Evolutionary conservation across 2,888 invertebrate genomes (phyloP).

Genomic region (Drosophila formosana): DNA sequence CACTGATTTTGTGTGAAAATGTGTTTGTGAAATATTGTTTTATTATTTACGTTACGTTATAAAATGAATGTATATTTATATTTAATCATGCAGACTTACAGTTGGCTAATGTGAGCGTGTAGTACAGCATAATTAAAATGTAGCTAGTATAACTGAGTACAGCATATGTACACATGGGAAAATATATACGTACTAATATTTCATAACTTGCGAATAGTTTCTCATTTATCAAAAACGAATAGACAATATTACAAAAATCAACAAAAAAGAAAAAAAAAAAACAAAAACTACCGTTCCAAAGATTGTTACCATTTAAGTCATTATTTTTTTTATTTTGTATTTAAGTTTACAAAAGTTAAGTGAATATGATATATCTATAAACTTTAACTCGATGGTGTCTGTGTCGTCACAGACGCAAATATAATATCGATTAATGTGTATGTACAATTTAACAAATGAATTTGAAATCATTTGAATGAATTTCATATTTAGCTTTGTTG

Average conservation of each 20-base stretch:
- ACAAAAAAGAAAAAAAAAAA: too few relatives aligned
- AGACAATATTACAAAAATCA: not conserved
- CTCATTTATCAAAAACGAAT: not conserved
- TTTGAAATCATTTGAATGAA: not conserved
- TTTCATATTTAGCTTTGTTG: not conserved
- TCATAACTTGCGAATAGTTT: conserved; percentile 14
- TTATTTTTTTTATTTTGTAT: conserved; percentile 13
- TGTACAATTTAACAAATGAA: not conserved
- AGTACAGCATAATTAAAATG: conserved; percentile 13
- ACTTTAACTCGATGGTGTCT: not conserved
- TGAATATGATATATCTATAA: not conserved
- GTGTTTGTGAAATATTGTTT: conserved; percentile 4
- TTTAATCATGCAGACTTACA: conserved; percentile 18
- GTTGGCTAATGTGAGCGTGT: conserved; percentile 4
- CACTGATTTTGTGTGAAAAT: conserved; percentile 5
- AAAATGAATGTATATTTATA: conserved; percentile 20
- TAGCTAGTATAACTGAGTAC: conserved; percentile 22
- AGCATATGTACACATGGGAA: conserved; percentile 2
- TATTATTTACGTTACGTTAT: conserved; percentile 13
- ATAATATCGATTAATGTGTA: not conserved
- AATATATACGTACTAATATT: conserved; percentile 27
- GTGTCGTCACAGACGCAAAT: not conserved
- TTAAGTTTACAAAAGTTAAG: not conserved
- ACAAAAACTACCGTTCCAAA: conserved; percentile 27
- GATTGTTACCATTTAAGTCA: conserved; percentile 16